These are phyloP conservation scores for Kryptolebias ocellatus DNA, from an alignment of 2,797 vertebrate species.

Conservation along the genomic window DNA sequence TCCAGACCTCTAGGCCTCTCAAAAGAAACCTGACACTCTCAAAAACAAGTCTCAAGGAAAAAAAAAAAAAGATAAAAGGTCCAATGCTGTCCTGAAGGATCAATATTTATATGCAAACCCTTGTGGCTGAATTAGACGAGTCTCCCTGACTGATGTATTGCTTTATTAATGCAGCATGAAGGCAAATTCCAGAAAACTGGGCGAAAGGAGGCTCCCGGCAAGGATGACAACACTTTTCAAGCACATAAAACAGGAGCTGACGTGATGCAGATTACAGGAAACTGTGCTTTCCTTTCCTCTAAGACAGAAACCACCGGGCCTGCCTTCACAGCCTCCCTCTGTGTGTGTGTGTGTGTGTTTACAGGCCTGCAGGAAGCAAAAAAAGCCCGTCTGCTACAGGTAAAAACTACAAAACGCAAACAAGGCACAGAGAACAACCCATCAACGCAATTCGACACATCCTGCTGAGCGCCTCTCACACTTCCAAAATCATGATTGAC, in stretches of 20 bases:
- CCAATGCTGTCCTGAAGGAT: conserved; percentile 39
- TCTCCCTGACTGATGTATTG: conserved; percentile 68
- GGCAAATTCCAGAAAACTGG: conserved; percentile 69
- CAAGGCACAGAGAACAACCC: conserved; percentile 71
- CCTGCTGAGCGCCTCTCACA: conserved; percentile 44
- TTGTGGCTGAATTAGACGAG: conserved; percentile 40
- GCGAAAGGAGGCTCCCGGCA: conserved; percentile 51
- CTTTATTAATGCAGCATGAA: conserved; percentile 73
- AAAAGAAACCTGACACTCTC: conserved; percentile 54
- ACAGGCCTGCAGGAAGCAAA: conserved; percentile 63
- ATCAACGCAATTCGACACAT: conserved; percentile 27
- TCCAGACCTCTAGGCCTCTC: conserved; percentile 41
- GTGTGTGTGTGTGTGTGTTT: conserved; percentile 38
- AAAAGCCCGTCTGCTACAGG: conserved; percentile 58
- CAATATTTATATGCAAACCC: conserved; percentile 32
- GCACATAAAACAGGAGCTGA: conserved; percentile 65
- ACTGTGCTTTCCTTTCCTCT: conserved; percentile 67
- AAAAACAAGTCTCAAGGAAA: conserved; percentile 21
- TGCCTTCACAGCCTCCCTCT: conserved; percentile 37
- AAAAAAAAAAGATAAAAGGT: neutral
- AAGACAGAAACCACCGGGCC: conserved; percentile 48
- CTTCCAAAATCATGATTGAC: conserved; percentile 52
- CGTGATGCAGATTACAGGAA: conserved; percentile 76
- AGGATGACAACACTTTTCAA: conserved; percentile 74
- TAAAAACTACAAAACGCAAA: conserved; percentile 58